Base-by-base conservation (phyloP, 1,140 invertebrate species). In the Diorhabda carinulata region DNA sequence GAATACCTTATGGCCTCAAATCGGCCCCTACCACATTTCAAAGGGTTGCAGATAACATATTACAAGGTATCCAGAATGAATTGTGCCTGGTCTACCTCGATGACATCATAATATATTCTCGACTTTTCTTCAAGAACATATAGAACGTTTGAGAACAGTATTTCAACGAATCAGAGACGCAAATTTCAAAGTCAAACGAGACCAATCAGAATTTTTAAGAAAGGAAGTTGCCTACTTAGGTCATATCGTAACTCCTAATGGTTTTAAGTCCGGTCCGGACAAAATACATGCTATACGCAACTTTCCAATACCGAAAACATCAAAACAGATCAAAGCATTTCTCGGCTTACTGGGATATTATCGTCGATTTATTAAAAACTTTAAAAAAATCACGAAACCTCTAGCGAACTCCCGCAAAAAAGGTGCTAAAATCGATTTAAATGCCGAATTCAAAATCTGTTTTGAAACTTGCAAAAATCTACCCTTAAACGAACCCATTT, bases 201-300 rank as follows among this genome's bases (percentile, higher is more conserved):
- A 72, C 62, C 67, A 72, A 63, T 60, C 43, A 4, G 67, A 76
- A 69, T 77, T 76, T 69, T 61, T 74, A 52, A 72, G 69, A 70
- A 71, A 72, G 66, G 74, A 79, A 73, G 71, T 74, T 83, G 83
- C 58, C 43, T 82, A 70, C 70, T 74, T 82, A 44, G 81, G 80
- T 4, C 77, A 78, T 60, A 25, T 25, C 25, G 25, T 25, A 25
- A 25, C 25, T 25, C 25, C 25, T 25, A 25, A 25, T 25, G 25
- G 70, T 80, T 6, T 25, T 82, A 8, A 74, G 75, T 4, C 8
- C 43, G 2, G 60, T 57, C 76, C 76, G 3, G 67, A 74, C 6
- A 78, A 81, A 74, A 65, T 80, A 4, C n/a, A 61, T 52, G 71
- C 70, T 0, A 72, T 80, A 6, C 5, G 70, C 9, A 60, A 74